Base-by-base conservation (phyloP, 1,140 invertebrate species). In the Colletes latitarsis region DNA sequence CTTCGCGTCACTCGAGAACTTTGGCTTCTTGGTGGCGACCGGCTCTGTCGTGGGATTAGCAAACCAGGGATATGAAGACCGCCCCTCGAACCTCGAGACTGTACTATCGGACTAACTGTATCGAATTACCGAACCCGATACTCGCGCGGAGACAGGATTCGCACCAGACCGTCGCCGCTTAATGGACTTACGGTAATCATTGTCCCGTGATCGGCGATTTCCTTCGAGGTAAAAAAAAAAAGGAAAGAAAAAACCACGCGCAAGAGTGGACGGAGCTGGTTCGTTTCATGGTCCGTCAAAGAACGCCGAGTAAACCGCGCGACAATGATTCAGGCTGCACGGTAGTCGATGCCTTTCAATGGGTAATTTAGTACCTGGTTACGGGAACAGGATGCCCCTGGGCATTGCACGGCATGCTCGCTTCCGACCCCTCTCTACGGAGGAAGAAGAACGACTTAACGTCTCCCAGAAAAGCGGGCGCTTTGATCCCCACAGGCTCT, bases 301-400 rank as follows among this genome's bases (percentile, higher is more conserved):
- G 68, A n/a, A 55, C 53, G 14, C 14, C 5, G 9, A 17, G 49
- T 10, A 39, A 58, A 30, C 30, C 30, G 10, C 41, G 41, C 15
- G 12, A 49, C 57, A 17, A 73, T 46, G 60, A 75, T 41, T 15
- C 46, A 17, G n/a, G 8, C n/a, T n/a, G 46, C 49, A 15, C 46
- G 73, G 67, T 69, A 78, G 30, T 60, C 66, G 66, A 77, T 78
- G 55, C 10, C 66, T 63, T 72, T 80, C n/a, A 58, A 66, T 41
- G 62, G 70, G 52, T 74, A 74, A 85, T 82, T 62, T 92, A 82
- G 72, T 84, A 84, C 87, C 85, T 89, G 77, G 84, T 83, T 52
- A 88, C 17, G 78, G 96, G 96, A 85, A 95, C 94, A 86, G 96
- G 96, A 91, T 94, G 96, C 74, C 93, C 96, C 94, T 96, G 96